Evolutionary conservation across 2,113 vertebrate species (phyloP).

Genomic region (Leucoraja erinaceus): DNA sequence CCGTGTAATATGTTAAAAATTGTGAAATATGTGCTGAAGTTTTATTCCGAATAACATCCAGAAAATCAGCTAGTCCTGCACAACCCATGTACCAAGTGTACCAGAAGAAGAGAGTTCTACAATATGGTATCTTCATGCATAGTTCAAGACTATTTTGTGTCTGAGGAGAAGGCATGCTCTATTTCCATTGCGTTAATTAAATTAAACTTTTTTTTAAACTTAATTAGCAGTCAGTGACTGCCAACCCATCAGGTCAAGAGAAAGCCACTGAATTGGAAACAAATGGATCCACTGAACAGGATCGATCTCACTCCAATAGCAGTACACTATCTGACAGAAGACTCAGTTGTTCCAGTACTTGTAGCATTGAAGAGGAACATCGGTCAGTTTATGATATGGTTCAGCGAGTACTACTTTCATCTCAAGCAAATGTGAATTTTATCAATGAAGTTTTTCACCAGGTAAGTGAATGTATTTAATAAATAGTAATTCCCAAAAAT

Average conservation of each 20-base stretch:
- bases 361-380: constrained; percentile 91
- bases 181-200: neutral
- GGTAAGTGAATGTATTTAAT: constrained; percentile 51
- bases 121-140: neutral
- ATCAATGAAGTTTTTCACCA: constrained; percentile 96
- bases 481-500: neutral
- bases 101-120: no score
- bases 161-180: no score
- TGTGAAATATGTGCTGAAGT: no score
- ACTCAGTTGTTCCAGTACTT: constrained; percentile 81
- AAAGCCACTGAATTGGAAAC: constrained; percentile 58
- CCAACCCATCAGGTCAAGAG: constrained; percentile 66
- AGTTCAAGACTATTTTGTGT: neutral
- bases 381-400: constrained; percentile 83
- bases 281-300: constrained; percentile 57
- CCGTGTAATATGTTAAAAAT: no score
- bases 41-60: no score
- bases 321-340: constrained; percentile 80
- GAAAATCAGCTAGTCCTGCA: no score
- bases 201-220: neutral
- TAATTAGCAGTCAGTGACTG: constrained; percentile 56
- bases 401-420: constrained; percentile 82
- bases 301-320: constrained; percentile 78
- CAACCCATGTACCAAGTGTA: no score
- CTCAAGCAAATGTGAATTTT: constrained; percentile 89